Evolutionary conservation across 1,140 invertebrate genomes (phyloP).

Genomic region (Stegodyphus dumicola): DNA sequence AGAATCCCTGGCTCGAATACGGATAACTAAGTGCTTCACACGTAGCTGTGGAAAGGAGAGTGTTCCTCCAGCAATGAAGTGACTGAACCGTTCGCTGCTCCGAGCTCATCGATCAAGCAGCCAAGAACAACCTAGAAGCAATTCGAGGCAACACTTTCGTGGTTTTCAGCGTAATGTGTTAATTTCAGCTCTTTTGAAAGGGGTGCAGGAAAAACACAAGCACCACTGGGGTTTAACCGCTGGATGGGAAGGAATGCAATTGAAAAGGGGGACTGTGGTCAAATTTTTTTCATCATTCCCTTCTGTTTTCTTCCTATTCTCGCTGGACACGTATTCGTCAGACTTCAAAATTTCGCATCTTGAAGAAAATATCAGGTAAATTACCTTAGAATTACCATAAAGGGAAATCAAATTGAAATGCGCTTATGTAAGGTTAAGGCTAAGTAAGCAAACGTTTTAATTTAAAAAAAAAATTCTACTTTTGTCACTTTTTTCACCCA

Average conservation of each 20-base stretch:
- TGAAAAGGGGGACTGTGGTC: slow-evolving; percentile 7
- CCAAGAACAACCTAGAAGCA: slow-evolving; percentile 44
- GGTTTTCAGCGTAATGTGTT: slow-evolving; percentile 56
- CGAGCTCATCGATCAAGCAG: slow-evolving; percentile 50
- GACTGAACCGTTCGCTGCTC: slow-evolving; percentile 31
- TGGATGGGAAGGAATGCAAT: slow-evolving; percentile 33
- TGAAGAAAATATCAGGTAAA: too few relatives aligned
- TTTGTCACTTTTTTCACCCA: too few relatives aligned
- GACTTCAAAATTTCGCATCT: too few relatives aligned
- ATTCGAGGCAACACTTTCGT: slow-evolving; percentile 38
- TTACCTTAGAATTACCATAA: too few relatives aligned
- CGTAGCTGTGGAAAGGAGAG: slow-evolving; percentile 30
- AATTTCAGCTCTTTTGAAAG: slow-evolving; percentile 59
- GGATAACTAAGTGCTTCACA: slow-evolving; percentile 53
- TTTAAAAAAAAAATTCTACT: too few relatives aligned
- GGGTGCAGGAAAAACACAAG: slow-evolving; percentile 34
- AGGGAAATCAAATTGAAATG: too few relatives aligned
- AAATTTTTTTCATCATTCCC: too few relatives aligned
- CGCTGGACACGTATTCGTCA: too few relatives aligned
- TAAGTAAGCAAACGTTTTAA: too few relatives aligned
- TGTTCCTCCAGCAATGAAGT: slow-evolving; percentile 40
- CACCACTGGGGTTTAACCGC: slow-evolving; percentile 15
- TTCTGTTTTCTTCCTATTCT: too few relatives aligned
- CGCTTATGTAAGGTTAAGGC: too few relatives aligned
- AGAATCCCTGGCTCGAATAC: slow-evolving; percentile 35